These are phyloP conservation scores for Peromyscus leucopus DNA, from an alignment of 2,113 vertebrate genomes.

Conservation along the genomic window DNA sequence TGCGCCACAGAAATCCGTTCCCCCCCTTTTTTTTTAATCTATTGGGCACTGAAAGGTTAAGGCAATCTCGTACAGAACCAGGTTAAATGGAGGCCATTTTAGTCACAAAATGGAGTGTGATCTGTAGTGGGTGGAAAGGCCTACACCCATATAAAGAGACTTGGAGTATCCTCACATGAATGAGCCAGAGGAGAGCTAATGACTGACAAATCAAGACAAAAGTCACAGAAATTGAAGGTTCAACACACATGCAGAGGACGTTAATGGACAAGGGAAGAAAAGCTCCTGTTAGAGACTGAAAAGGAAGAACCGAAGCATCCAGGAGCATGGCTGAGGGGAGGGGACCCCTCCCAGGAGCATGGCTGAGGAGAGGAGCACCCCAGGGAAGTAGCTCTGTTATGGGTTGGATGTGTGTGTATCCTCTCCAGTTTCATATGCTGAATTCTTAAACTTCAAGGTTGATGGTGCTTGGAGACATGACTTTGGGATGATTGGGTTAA, in stretches of 20 bases:
- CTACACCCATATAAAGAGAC: neutral
- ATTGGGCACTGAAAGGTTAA: neutral
- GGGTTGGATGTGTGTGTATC: neutral
- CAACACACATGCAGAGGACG: neutral
- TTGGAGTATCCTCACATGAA: neutral
- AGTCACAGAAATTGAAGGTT: neutral
- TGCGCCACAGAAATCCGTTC: fast-evolving
- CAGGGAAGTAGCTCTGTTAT: neutral
- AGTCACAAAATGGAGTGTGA: neutral
- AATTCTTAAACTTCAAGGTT: neutral
- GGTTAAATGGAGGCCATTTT: neutral
- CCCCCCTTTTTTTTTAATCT: neutral
- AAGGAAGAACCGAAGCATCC: neutral
- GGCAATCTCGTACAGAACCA: neutral
- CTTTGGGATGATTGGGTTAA: neutral
- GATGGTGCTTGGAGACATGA: no score
- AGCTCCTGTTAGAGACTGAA: neutral
- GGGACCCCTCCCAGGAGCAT: fast-evolving
- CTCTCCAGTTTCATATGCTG: neutral
- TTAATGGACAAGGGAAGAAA: neutral
- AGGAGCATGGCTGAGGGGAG: neutral
- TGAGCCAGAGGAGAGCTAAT: neutral
- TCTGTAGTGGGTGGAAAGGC: neutral
- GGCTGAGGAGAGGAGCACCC: no score
- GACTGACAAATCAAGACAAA: neutral